phyloP scores from a whole-genome alignment of 2,888 invertebrate genomes.

The Mythimna pallens region DNA sequence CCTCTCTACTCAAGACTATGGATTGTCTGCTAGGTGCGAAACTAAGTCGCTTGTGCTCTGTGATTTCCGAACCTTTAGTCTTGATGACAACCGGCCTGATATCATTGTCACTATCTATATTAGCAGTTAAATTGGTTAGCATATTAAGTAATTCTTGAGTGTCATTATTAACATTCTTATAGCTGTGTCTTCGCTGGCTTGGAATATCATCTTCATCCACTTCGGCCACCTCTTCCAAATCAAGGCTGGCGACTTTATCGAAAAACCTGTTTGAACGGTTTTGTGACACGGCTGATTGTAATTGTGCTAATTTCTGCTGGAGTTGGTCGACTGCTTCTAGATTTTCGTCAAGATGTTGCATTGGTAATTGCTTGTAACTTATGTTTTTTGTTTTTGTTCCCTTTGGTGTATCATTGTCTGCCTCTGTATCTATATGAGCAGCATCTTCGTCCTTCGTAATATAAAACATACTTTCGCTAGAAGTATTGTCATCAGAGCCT shows the following conservation, averaged over 20 bases:
- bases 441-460: conserved; percentile 71
- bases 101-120: conserved; percentile 49
- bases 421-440: conserved; percentile 42
- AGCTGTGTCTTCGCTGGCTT: conserved; percentile 54
- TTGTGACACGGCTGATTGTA: conserved; percentile 51
- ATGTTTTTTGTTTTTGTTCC: neutral
- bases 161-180: conserved; percentile 76
- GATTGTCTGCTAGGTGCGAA: conserved; percentile 74
- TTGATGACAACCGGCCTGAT: conserved; percentile 13
- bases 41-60: conserved; percentile 67
- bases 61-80: conserved; percentile 46
- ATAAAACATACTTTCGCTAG: conserved; percentile 70
- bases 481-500: conserved; percentile 29
- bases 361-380: conserved; percentile 2
- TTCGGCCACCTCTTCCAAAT: conserved; percentile 44
- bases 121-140: conserved; percentile 79
- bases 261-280: conserved; percentile 59
- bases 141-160: conserved; percentile 81
- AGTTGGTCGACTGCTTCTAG: conserved; percentile 42
- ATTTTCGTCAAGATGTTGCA: conserved; percentile 54
- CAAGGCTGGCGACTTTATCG: conserved; percentile 63
- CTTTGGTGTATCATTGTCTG: conserved; percentile 18
- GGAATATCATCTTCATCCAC: conserved; percentile 36
- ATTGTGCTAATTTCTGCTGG: conserved; percentile 56
- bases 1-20: conserved; percentile 76